Evolutionary conservation across 2,797 vertebrate species (phyloP).

Genomic region (Onychomys leucogaster): DNA sequence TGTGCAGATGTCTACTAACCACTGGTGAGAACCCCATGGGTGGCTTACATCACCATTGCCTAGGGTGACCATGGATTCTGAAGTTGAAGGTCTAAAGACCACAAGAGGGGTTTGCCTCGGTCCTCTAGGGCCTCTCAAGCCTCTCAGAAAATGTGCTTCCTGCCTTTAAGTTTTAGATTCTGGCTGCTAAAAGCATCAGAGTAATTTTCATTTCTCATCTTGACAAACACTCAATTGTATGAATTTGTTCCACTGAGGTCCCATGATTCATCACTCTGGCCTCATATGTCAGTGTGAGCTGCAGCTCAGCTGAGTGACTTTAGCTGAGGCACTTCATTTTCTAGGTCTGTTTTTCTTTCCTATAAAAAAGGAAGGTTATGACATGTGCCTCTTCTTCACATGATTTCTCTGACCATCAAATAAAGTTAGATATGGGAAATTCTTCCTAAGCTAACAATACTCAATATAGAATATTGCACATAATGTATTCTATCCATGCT

Average conservation of each 20-base stretch:
- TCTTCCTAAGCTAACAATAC: neutral
- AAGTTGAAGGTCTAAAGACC: neutral
- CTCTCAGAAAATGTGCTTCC: neutral
- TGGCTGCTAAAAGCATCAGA: conserved; percentile 67
- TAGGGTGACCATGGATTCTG: neutral
- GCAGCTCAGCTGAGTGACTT: neutral
- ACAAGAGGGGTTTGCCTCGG: neutral
- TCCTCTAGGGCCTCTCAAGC: neutral
- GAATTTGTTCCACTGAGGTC: conserved; percentile 83
- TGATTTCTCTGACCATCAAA: conserved; percentile 24
- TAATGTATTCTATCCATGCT: conserved; percentile 18
- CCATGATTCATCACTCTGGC: conserved; percentile 71
- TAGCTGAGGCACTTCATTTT: neutral
- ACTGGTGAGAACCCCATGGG: neutral
- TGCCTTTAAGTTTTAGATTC: conserved; percentile 29
- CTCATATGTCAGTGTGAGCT: conserved; percentile 14
- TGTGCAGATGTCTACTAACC: neutral
- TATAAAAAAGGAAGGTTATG: conserved; percentile 29
- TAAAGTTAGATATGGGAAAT: neutral
- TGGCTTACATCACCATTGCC: neutral
- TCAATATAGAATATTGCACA: neutral
- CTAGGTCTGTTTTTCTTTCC: conserved; percentile 47
- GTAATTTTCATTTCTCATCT: conserved; percentile 79
- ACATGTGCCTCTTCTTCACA: neutral
- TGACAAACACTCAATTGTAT: conserved; percentile 85